Conservation (phyloP, 2,888 invertebrate species). For the Himalopsyche japonica region DNA sequence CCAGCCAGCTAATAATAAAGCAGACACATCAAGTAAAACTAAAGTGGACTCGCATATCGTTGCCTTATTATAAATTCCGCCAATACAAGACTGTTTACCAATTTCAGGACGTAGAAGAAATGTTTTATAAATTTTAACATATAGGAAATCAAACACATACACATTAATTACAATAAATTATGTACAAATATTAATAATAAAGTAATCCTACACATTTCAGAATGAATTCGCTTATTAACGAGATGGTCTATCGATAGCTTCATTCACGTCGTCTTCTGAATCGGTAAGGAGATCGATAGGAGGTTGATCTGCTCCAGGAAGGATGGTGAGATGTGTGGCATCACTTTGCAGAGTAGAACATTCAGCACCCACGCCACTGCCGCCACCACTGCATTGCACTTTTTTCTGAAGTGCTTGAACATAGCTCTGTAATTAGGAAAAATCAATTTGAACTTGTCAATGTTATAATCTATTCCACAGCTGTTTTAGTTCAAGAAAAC, state of each 20-base stretch:
- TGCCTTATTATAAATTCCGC: not conserved
- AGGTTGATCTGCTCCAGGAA: conserved; percentile 67
- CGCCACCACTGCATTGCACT: conserved; percentile 62
- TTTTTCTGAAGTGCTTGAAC: conserved; percentile 79
- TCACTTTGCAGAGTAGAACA: conserved; percentile 79
- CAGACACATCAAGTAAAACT: not conserved
- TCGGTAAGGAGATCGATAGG: conserved; percentile 60
- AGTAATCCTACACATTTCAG: not conserved
- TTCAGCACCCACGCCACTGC: conserved; percentile 65
- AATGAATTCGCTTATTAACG: not conserved
- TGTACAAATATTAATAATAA: not conserved
- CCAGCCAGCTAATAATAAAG: not conserved
- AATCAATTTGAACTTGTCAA: not conserved
- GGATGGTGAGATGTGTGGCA: conserved; percentile 75
- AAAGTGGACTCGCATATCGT: not conserved
- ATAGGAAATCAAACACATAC: not conserved
- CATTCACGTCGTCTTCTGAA: conserved; percentile 51
- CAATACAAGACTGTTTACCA: not conserved
- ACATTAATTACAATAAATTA: not conserved
- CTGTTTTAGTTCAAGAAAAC: no score
- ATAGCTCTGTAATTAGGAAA: conserved; percentile 64
- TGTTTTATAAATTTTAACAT: not conserved
- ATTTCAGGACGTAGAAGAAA: not conserved
- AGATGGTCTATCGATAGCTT: not conserved
- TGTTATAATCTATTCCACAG: no score